phyloP scores from a whole-genome alignment of 2,888 invertebrate genomes.

The Therioaphis trifolii region DNA sequence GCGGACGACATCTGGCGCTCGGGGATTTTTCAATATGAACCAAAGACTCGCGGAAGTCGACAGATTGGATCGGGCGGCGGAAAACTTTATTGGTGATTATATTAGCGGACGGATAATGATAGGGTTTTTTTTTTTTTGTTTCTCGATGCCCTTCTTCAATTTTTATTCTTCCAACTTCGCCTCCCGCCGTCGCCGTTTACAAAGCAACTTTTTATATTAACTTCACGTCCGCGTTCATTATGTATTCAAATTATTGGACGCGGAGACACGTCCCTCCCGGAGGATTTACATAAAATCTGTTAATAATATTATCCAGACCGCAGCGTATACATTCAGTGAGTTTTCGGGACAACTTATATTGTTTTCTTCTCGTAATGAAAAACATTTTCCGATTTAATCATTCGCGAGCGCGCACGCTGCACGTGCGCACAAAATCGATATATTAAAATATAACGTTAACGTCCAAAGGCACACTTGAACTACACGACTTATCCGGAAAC shows the following conservation, averaged over 20 bases:
- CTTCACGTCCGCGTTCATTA: constrained; percentile 60
- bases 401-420: neutral
- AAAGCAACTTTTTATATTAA: constrained; percentile 54
- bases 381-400: constrained; percentile 29
- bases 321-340: constrained; percentile 6
- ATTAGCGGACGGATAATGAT: constrained; percentile 59
- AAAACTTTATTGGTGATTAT: constrained; percentile 62
- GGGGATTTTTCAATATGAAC: constrained; percentile 57
- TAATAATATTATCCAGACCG: constrained; percentile 52
- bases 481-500: neutral
- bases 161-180: constrained; percentile 21
- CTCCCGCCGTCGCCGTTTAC: neutral
- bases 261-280: constrained; percentile 15
- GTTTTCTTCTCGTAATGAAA: constrained; percentile 26
- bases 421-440: neutral
- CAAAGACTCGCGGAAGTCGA: constrained; percentile 54
- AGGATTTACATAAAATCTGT: constrained; percentile 56
- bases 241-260: constrained; percentile 53
- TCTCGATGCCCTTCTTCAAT: constrained; percentile 14
- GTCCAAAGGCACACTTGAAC: too few species aligned
- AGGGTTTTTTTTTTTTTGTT: constrained; percentile 2
- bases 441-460: neutral
- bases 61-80: constrained; percentile 57
- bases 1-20: constrained; percentile 57
- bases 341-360: neutral